A percentile compares a stretch with the other conserved stretches of the same genome.
phyloP scores from a whole-genome alignment of 2,113 vertebrate genomes.

The Anhinga rufa region DNA sequence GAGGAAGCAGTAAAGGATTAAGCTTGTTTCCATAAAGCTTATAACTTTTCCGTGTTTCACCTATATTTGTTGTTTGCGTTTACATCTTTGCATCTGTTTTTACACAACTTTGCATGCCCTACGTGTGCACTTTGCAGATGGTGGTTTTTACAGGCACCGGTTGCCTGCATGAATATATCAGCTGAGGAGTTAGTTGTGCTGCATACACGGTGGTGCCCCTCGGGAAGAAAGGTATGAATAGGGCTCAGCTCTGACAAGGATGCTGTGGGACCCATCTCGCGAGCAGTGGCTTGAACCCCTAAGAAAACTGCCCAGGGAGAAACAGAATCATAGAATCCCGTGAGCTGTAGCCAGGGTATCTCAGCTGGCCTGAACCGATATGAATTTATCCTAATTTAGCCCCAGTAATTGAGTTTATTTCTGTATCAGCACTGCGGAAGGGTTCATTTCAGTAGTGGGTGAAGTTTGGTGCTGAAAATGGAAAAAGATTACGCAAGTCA shows the following conservation, averaged over 20 bases:
- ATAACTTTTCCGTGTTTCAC: neutral
- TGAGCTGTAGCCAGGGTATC: neutral
- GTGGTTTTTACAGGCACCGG: neutral
- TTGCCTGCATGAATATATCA: neutral
- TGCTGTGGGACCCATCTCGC: neutral
- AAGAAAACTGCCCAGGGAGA: neutral
- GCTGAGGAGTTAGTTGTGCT: neutral
- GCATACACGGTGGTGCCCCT: neutral
- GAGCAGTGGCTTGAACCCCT: neutral
- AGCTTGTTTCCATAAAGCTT: neutral
- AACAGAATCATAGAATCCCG: neutral
- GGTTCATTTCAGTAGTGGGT: neutral
- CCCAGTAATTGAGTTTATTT: constrained; percentile 45
- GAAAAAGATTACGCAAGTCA: constrained; percentile 46
- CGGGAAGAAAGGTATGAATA: neutral
- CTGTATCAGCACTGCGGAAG: neutral
- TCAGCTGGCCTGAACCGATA: neutral
- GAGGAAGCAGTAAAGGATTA: neutral
- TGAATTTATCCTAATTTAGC: constrained; percentile 34
- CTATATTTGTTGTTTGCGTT: neutral
- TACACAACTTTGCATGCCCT: neutral
- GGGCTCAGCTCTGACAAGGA: neutral
- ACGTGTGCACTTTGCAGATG: neutral
- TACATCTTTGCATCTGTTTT: neutral
- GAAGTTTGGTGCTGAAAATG: constrained; percentile 55